phyloP scores from a whole-genome alignment of 2,113 vertebrate species.

The Pogonocichla stellata region DNA sequence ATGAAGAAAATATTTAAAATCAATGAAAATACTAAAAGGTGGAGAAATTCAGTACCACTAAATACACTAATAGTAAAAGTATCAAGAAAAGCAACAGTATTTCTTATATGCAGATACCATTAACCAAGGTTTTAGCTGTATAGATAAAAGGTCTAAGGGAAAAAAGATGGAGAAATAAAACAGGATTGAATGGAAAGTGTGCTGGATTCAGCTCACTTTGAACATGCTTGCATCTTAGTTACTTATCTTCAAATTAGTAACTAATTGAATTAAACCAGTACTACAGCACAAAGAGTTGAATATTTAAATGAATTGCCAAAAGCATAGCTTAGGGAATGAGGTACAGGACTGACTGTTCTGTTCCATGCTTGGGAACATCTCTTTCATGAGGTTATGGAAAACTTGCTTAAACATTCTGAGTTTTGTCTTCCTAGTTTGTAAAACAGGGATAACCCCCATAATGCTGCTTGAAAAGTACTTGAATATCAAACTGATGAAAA shows the following conservation, averaged over 20 bases:
- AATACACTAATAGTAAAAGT: not conserved
- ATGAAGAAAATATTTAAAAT: not conserved
- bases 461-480: not conserved
- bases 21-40: not conserved
- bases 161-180: not conserved
- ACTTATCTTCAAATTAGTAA: not conserved
- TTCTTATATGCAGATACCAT: not conserved
- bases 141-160: not conserved
- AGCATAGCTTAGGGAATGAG: not conserved
- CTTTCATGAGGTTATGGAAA: not conserved
- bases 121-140: not conserved
- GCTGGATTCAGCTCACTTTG: not conserved
- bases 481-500: not conserved
- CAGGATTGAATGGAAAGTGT: not conserved
- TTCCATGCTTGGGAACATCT: not conserved
- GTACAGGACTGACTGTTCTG: not conserved
- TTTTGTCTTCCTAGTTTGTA: not conserved
- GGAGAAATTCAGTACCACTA: not conserved
- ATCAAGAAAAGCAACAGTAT: not conserved
- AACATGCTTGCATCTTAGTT: not conserved
- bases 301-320: not conserved
- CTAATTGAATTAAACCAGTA: not conserved
- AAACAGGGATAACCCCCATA: not conserved
- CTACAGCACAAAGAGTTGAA: not conserved
- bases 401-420: not conserved